phyloP scores from a whole-genome alignment of 2,113 vertebrate species.

The Bos indicus region DNA sequence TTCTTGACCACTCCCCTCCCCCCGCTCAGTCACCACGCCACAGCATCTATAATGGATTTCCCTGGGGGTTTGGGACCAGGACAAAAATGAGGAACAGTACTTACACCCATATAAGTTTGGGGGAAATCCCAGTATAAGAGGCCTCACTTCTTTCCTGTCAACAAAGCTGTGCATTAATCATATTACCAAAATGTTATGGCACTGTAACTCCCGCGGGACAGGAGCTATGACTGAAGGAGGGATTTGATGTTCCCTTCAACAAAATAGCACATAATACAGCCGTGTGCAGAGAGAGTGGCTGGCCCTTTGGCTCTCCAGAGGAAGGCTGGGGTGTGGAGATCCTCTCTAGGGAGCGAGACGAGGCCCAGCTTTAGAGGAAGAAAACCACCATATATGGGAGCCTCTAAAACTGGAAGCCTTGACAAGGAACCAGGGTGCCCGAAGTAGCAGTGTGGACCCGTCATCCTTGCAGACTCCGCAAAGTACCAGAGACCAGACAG shows the following conservation, averaged over 20 bases:
- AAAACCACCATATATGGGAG: not conserved
- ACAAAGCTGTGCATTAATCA: not conserved
- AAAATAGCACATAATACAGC: not conserved
- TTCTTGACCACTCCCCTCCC: not conserved
- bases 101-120: not conserved
- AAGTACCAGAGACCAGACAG: not conserved
- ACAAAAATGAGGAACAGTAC: not conserved
- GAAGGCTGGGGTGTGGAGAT: not conserved
- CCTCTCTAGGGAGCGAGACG: not conserved
- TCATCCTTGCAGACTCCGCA: not conserved
- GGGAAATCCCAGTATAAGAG: not conserved
- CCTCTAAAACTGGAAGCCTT: not conserved
- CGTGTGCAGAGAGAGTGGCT: not conserved
- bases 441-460: not conserved
- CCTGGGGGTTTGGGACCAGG: not conserved
- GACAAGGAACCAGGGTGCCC: not conserved
- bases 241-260: not conserved
- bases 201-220: not conserved
- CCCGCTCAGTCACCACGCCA: fast-evolving
- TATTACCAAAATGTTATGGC: not conserved
- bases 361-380: not conserved
- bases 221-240: not conserved
- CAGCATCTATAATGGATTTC: fast-evolving
- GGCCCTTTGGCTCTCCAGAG: not conserved
- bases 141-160: not conserved